phyloP scores from a whole-genome alignment of 2,888 invertebrate genomes.

The Drepanosiphum platanoidis region DNA sequence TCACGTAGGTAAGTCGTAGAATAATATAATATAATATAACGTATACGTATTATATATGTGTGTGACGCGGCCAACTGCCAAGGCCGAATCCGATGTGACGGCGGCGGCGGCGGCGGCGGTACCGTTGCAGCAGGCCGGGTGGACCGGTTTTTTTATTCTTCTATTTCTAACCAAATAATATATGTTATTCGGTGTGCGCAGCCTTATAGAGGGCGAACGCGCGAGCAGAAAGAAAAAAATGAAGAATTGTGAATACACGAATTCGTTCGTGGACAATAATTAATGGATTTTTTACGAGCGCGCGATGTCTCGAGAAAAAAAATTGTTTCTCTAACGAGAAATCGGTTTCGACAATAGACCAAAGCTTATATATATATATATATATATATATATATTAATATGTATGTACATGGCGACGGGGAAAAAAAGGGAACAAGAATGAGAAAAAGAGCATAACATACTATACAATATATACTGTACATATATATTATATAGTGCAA shows the following conservation, averaged over 20 bases:
- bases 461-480: background rate
- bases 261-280: conserved; percentile 30
- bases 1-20: conserved; percentile 39
- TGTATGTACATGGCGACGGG: background rate
- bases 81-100: conserved; percentile 30
- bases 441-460: conserved; percentile 7
- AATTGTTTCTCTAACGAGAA: conserved; percentile 11
- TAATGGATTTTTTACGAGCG: conserved; percentile 42
- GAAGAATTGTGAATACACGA: conserved; percentile 15
- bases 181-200: background rate
- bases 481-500: background rate
- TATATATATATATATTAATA: too few relatives aligned
- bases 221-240: background rate
- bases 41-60: conserved; percentile 1
- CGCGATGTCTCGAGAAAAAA: background rate
- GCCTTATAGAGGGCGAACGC: conserved; percentile 36
- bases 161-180: background rate
- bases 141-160: conserved; percentile 46
- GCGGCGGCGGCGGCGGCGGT: too few relatives aligned
- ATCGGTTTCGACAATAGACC: conserved; percentile 34
- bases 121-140: conserved; percentile 37
- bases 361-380: background rate
- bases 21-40: too few relatives aligned
- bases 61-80: conserved; percentile 53
- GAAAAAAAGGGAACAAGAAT: background rate